phyloP scores from a whole-genome alignment of 53 echinoderm and acorn worm species.

The Apostichopus leukothele region DNA sequence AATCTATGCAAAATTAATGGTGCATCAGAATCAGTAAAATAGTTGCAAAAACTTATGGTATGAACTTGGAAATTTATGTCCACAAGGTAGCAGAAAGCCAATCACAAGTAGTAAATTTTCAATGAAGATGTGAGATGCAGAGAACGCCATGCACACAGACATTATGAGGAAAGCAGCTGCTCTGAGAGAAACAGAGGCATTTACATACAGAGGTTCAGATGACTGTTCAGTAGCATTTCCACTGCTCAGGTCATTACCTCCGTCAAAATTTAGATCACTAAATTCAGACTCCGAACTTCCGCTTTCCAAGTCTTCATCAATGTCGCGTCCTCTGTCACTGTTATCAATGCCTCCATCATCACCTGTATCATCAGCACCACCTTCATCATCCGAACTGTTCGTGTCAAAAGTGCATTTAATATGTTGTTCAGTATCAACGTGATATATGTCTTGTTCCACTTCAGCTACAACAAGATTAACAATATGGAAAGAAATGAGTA shows the following conservation, averaged over 20 bases:
- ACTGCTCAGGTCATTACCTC: background rate
- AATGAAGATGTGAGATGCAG: background rate
- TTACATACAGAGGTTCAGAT: background rate
- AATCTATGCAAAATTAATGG: constrained; percentile 2
- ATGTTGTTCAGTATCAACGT: no score
- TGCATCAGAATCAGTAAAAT: background rate
- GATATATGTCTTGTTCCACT: no score
- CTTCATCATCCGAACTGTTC: background rate
- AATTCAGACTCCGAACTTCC: background rate
- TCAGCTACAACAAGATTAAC: no score
- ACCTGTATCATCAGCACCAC: background rate
- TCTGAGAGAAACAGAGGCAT: background rate
- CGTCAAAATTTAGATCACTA: background rate
- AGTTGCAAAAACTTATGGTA: background rate
- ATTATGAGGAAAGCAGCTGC: constrained; percentile 9
- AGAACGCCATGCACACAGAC: constrained; percentile 5
- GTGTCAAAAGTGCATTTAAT: no score
- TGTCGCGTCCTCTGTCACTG: background rate
- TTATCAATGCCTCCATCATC: background rate
- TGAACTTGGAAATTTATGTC: background rate
- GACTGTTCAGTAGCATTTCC: background rate
- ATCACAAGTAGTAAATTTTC: background rate
- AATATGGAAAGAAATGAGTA: no score
- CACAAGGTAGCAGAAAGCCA: constrained; percentile 6
- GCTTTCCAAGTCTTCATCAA: background rate